Percentiles rank a stretch among this genome's conserved stretches.
Conservation (phyloP, 2,113 vertebrate species). For the Isurus oxyrinchus region DNA sequence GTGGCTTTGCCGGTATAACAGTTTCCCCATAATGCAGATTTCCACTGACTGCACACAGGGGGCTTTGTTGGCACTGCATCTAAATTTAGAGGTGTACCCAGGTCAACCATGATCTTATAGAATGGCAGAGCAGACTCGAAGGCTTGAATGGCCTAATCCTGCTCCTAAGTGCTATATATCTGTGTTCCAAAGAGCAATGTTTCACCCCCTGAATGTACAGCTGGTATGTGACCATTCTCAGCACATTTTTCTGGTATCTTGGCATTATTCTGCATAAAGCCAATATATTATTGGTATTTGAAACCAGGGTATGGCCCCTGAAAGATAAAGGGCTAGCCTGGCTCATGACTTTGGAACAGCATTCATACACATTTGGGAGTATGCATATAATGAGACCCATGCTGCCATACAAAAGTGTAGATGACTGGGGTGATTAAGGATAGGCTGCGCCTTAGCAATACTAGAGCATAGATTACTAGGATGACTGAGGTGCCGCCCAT, state of each 20-base stretch:
- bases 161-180: too few relatives aligned
- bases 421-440: background rate
- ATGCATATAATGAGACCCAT: background rate
- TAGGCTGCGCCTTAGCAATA: background rate
- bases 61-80: background rate
- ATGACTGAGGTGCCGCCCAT: too few relatives aligned
- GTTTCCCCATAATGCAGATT: too few relatives aligned
- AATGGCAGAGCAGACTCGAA: too few relatives aligned
- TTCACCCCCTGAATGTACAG: background rate
- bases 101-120: too few relatives aligned
- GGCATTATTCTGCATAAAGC: background rate
- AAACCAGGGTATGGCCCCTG: too few relatives aligned
- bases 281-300: too few relatives aligned
- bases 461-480: background rate
- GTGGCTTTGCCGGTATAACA: too few relatives aligned
- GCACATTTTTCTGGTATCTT: background rate
- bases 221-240: background rate
- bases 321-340: background rate
- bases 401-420: background rate
- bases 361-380: too few relatives aligned
- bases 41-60: background rate
- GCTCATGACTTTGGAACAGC: too few relatives aligned
- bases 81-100: too few relatives aligned
- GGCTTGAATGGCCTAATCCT: too few relatives aligned
- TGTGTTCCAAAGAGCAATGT: background rate